Conservation (phyloP, 2,888 invertebrate genomes). For the Caradrina kadenii region DNA sequence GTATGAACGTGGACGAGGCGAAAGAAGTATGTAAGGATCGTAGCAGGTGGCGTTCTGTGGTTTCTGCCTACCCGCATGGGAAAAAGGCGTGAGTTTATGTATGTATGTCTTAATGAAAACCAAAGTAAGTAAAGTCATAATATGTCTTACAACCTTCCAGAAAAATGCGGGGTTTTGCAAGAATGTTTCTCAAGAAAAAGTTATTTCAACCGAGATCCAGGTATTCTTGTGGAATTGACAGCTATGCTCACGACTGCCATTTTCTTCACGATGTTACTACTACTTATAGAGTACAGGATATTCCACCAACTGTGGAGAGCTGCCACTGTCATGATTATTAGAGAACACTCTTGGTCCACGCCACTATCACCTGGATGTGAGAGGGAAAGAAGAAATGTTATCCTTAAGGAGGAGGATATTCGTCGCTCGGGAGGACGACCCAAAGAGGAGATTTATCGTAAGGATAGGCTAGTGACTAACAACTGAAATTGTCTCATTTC, state of each 20-base stretch:
- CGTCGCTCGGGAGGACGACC: slow-evolving; percentile 24
- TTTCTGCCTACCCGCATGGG: no score
- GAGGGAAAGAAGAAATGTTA: slow-evolving; percentile 70
- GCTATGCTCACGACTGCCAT: slow-evolving; percentile 71
- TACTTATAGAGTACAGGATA: slow-evolving; percentile 79
- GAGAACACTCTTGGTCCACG: slow-evolving; percentile 31
- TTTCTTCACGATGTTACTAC: slow-evolving; percentile 70
- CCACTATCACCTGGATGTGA: slow-evolving; percentile 60
- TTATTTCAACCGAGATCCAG: slow-evolving; percentile 70
- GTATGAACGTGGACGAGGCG: no score
- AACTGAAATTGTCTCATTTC: not conserved
- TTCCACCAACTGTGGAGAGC: slow-evolving; percentile 67
- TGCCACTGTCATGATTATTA: slow-evolving; percentile 51
- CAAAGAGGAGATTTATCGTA: slow-evolving; percentile 9
- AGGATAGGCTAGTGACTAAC: not conserved
- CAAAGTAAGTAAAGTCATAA: not conserved
- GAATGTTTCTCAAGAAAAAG: slow-evolving; percentile 75
- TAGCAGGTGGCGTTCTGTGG: no score
- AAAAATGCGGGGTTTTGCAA: slow-evolving; percentile 83
- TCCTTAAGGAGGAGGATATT: slow-evolving; percentile 68
- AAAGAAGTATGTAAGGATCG: no score
- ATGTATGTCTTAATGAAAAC: not conserved
- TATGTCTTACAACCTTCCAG: slow-evolving; percentile 65
- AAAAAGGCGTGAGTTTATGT: no score
- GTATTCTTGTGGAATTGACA: slow-evolving; percentile 74